phyloP scores from a whole-genome alignment of 2,797 vertebrate species.

The Pachyuromys duprasi region DNA sequence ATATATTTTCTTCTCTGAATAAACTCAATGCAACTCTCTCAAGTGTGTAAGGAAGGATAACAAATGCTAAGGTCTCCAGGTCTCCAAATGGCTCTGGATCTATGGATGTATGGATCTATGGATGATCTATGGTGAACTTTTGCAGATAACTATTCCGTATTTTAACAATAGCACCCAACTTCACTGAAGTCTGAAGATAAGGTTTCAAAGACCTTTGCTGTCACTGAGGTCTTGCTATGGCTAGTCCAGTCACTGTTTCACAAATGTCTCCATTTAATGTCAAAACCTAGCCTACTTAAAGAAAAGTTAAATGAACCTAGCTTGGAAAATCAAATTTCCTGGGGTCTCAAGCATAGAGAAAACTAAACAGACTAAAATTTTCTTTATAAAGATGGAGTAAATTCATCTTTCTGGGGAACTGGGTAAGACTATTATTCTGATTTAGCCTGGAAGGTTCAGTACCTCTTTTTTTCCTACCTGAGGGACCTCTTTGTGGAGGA shows the following conservation, averaged over 20 bases:
- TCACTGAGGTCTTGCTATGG: background rate
- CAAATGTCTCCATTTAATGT: background rate
- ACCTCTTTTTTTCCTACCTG: background rate
- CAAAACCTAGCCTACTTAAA: conserved; percentile 41
- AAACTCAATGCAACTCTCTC: background rate
- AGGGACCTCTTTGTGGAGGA: conserved; percentile 38
- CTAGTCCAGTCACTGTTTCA: background rate
- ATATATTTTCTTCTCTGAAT: background rate
- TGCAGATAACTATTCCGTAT: background rate
- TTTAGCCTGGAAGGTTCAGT: conserved; percentile 45
- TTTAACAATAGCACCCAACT: background rate
- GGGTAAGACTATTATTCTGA: conserved; percentile 57
- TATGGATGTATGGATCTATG: background rate
- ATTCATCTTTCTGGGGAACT: conserved; percentile 59
- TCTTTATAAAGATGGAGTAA: conserved; percentile 60
- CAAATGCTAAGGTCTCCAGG: background rate
- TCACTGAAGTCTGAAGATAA: background rate
- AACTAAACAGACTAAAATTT: conserved; percentile 42
- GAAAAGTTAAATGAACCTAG: conserved; percentile 49
- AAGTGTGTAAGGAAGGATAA: background rate
- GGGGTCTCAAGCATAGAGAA: conserved; percentile 25
- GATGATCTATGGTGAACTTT: background rate
- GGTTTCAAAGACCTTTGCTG: conserved; percentile 8
- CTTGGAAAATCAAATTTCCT: conserved; percentile 41
- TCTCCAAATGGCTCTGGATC: background rate